A percentile compares a stretch with the other conserved stretches of the same genome.
Evolutionary conservation across 1,140 invertebrate genomes (phyloP).

Genomic region (Anthonomus grandis): DNA sequence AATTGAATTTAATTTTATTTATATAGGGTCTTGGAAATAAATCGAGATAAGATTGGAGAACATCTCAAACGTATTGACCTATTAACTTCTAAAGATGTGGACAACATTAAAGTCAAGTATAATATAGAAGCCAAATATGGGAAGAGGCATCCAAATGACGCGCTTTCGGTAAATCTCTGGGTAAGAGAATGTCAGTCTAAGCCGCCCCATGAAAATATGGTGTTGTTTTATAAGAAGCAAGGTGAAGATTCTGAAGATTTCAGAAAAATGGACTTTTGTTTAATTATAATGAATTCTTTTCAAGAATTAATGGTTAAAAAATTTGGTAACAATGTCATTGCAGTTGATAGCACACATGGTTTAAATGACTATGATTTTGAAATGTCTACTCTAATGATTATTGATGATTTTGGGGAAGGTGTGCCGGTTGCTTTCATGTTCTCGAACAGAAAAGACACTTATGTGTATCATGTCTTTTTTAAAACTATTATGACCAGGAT

Average conservation of each 20-base stretch:
- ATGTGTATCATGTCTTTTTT: conserved; percentile 21
- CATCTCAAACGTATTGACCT: conserved; percentile 14
- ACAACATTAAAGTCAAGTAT: conserved; percentile 18
- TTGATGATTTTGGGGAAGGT: conserved; percentile 28
- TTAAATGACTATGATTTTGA: conserved; percentile 28
- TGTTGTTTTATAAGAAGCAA: conserved; percentile 25
- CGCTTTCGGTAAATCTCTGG: conserved; percentile 22
- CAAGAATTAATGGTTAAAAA: conserved; percentile 19
- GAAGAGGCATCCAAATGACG: conserved; percentile 20
- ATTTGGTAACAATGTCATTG: conserved; percentile 21
- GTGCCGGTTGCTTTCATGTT: conserved; percentile 28
- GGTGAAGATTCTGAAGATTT: conserved; percentile 16
- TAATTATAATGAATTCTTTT: conserved; percentile 20
- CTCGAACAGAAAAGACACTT: conserved; percentile 21
- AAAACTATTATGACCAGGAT: conserved; percentile 8
- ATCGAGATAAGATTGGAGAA: conserved; percentile 5
- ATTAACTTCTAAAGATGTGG: conserved; percentile 16
- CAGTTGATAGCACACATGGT: conserved; percentile 24
- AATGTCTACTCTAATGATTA: conserved; percentile 23
- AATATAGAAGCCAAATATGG: conserved; percentile 16
- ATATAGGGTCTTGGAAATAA: too few relatives aligned
- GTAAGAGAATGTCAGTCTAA: conserved; percentile 16
- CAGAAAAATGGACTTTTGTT: conserved; percentile 14
- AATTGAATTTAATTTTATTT: too few relatives aligned
- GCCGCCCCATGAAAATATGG: neutral